Conservation (phyloP, 2,113 vertebrate species). For the Gadus macrocephalus region DNA sequence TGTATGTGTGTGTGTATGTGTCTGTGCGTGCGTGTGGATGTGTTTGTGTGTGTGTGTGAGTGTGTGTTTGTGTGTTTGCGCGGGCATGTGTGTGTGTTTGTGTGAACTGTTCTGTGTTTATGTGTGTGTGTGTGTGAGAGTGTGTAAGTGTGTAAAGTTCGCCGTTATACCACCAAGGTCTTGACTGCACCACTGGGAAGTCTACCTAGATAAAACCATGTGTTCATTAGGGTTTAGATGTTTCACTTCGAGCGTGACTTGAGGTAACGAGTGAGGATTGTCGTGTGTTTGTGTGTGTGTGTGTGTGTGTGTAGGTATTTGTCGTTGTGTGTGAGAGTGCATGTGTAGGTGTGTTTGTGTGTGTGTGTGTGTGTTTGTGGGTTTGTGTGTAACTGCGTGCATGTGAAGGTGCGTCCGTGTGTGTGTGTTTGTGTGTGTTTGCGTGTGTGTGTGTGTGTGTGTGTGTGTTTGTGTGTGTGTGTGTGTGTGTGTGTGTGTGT, state of each 20-base stretch:
- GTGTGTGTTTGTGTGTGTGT: not conserved
- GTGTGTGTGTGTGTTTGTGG: constrained; percentile 22
- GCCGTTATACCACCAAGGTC: constrained; percentile 47
- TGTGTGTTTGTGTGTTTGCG: not conserved
- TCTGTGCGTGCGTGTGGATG: constrained; percentile 6
- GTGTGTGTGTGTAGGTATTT: not conserved
- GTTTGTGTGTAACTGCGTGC: not conserved
- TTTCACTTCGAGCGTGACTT: no score
- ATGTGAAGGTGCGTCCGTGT: not conserved
- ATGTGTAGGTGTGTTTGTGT: not conserved
- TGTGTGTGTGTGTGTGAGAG: not conserved
- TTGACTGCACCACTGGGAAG: constrained; percentile 48
- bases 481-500: not conserved
- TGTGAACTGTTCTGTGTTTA: not conserved
- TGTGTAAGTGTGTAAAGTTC: no score
- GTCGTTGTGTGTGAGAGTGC: not conserved
- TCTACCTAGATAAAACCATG: not conserved
- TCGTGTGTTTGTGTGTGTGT: not conserved
- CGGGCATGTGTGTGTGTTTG: not conserved
- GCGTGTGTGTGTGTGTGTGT: not conserved
- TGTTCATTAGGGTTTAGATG: no score
- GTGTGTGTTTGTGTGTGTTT: not conserved
- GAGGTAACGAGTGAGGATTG: constrained; percentile 21
- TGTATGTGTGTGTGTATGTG: no score
- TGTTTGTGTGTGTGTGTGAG: no score